These are phyloP conservation scores for Agelas oroides DNA, from an alignment of 37 sponge, comb jelly and placozoan species.

Conservation along the genomic window DNA sequence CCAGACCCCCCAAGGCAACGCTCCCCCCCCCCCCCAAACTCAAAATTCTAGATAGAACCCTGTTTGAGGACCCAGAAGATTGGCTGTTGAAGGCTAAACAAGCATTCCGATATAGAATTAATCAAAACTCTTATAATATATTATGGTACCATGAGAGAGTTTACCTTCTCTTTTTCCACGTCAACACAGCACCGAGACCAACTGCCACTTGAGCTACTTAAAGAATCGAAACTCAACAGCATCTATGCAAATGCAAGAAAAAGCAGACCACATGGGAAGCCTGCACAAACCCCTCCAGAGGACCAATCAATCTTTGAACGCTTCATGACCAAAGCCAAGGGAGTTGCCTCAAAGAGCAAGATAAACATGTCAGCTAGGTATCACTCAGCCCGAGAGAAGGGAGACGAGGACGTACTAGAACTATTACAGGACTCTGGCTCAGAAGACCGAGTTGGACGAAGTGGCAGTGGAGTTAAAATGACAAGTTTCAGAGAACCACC, in stretches of 20 bases:
- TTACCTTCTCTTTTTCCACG: no score
- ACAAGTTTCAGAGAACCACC: constrained; percentile 20
- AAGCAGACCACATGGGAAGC: background rate
- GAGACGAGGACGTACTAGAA: constrained; percentile 36
- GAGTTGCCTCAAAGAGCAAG: constrained; percentile 23
- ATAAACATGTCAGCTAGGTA: constrained; percentile 4
- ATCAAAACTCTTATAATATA: no score
- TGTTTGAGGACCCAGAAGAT: no score
- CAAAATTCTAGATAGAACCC: no score
- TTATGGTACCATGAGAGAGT: no score
- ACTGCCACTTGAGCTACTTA: constrained; percentile 31
- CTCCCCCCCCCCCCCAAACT: no score
- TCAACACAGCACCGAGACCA: constrained; percentile 14
- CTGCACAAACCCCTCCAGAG: background rate
- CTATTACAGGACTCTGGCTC: constrained; percentile 13
- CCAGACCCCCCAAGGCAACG: no score
- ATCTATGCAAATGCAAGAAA: background rate
- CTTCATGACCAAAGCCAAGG: constrained; percentile 27
- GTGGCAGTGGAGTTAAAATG: background rate
- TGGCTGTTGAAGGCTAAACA: no score
- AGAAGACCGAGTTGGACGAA: background rate
- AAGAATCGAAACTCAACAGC: constrained; percentile 1
- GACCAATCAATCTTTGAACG: constrained; percentile 6
- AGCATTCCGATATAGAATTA: no score
- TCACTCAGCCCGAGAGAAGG: constrained; percentile 6